Evolutionary conservation across 2,113 vertebrate species (phyloP).

Genomic region (Aythya baeri): DNA sequence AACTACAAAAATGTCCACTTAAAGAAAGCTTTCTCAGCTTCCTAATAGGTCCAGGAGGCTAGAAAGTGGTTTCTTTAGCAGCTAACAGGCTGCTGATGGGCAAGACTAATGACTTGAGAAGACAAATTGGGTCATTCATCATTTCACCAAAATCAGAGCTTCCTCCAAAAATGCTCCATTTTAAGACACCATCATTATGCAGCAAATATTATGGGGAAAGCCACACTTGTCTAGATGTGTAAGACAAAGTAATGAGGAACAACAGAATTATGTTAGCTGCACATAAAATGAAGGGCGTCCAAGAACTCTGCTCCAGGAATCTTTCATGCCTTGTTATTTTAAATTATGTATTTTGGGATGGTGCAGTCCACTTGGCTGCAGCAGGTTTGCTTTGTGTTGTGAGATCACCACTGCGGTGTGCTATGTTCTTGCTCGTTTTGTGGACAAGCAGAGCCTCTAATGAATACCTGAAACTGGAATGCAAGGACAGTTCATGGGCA

Average conservation of each 20-base stretch:
- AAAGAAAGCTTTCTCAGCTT: background rate
- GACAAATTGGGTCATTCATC: background rate
- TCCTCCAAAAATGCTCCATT: background rate
- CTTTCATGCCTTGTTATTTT: background rate
- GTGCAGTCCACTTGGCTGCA: background rate
- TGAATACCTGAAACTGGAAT: background rate
- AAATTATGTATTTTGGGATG: background rate
- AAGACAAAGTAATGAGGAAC: background rate
- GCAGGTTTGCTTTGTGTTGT: background rate
- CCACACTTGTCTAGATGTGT: background rate
- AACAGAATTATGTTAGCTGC: background rate
- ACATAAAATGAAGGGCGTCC: background rate
- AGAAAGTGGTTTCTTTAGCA: background rate
- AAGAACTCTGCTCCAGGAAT: background rate
- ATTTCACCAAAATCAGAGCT: background rate
- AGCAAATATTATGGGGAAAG: background rate
- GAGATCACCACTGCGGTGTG: background rate
- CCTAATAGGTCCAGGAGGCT: background rate
- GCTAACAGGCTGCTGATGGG: background rate
- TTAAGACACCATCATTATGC: background rate
- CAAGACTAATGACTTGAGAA: background rate
- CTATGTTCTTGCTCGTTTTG: background rate
- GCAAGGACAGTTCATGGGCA: background rate
- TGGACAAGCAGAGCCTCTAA: background rate
- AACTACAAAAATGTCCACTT: background rate